Base-by-base conservation (phyloP, 1,140 invertebrate species). In the Palaemon carinicauda region DNA sequence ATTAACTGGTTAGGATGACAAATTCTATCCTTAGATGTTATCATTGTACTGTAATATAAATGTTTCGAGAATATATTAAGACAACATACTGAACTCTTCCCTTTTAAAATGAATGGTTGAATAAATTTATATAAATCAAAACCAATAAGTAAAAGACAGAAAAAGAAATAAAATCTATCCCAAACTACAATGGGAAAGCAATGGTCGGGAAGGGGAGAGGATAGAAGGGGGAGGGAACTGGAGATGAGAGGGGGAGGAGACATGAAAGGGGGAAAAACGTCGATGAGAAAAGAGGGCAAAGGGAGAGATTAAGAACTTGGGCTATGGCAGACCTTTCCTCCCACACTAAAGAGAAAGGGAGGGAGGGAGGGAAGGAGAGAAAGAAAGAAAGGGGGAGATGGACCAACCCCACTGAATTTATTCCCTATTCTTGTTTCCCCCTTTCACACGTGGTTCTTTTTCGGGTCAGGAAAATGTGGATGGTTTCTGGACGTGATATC, bases 381-480 rank as follows among this genome's bases (percentile, higher is more conserved):
- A 12, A 29, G 29, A 19, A n/a, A 33, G 29, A 14, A 50, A 14
- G 79, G 14, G 14, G 56, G 50, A 41, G 10, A 41, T 10, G 29
- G 65, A 53, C 81, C 71, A 41, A 29, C 50, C 52, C 69, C 21
- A 33, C 50, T 51, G 71, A 56, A 86, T 86, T 80, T 86, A 86
- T 80, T 86, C 60, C 51, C 65, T 71, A 73, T 86, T 80, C 54
- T 80, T 74, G 56, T 29, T 79, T 78, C 74, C 50, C 71, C 33
- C 7, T 85, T 69, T n/a, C 56, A 65, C n/a, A 14, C 31, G n/a
- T 27, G 19, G n/a, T 82, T 82, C 65, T 71, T 50, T 51, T 69
- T 54, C 33, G 9, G 27, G 7, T 10, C n/a, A 9, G 41, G 41
- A 41, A 41, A 7, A 41, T 41, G 41, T 5, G 7, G 41, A 41